Evolutionary conservation across 64 coral and sea anemone genomes (phyloP).

Genomic region (Anthopleura sola): DNA sequence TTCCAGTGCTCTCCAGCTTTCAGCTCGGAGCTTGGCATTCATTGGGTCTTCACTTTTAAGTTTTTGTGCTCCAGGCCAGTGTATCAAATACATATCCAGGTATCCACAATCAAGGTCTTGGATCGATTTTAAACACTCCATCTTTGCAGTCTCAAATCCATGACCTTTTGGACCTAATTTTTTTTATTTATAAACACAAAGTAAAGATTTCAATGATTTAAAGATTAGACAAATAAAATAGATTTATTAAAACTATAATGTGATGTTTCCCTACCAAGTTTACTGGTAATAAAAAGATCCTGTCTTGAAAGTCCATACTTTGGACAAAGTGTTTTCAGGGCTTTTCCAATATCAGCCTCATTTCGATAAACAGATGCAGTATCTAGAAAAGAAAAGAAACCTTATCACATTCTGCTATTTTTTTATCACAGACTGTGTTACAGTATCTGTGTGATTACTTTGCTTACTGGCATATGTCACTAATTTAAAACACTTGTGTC

Average conservation of each 20-base stretch:
- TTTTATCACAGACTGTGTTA: background rate
- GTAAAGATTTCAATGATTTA: background rate
- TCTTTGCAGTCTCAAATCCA: conserved; percentile 63
- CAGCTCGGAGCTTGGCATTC: conserved; percentile 53
- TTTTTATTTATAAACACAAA: background rate
- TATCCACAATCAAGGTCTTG: conserved; percentile 52
- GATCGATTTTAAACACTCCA: conserved; percentile 60
- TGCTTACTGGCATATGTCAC: no score
- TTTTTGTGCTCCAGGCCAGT: conserved; percentile 87
- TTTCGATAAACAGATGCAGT: conserved; percentile 86
- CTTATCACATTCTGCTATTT: background rate
- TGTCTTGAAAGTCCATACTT: conserved; percentile 70
- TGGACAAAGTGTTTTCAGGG: conserved; percentile 58
- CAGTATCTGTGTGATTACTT: no score
- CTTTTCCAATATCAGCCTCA: conserved; percentile 74
- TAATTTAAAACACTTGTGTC: no score
- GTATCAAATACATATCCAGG: conserved; percentile 79
- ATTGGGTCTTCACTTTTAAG: conserved; percentile 75
- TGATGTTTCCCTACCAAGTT: conserved; percentile 59
- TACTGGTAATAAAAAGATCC: conserved; percentile 88
- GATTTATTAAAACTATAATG: no score
- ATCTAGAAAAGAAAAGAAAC: conserved; percentile 31
- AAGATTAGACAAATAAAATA: no score
- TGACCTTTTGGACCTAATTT: conserved; percentile 69
- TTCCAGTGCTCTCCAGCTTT: conserved; percentile 81